Evolutionary conservation across 92 coral and sea anemone genomes (phyloP).

Genomic region (Paragorgia papillata): DNA sequence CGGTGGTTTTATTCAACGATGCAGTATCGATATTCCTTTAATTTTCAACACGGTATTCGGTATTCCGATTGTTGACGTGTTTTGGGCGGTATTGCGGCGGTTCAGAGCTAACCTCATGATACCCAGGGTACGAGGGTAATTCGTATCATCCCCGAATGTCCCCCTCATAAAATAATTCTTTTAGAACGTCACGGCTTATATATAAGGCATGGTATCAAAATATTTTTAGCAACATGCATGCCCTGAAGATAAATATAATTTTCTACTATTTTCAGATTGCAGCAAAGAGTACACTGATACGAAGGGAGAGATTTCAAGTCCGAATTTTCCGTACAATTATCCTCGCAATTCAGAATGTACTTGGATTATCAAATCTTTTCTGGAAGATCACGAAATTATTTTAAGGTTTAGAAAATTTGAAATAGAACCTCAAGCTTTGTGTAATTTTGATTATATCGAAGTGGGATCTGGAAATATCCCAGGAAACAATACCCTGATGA

Average conservation of each 20-base stretch:
- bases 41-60: no score
- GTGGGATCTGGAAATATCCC: constrained; percentile 25
- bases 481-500: constrained; percentile 42
- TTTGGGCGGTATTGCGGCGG: no score
- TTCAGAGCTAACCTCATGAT: no score
- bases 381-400: constrained; percentile 14
- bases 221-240: no score
- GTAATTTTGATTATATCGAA: constrained; percentile 36
- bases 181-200: no score
- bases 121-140: no score
- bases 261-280: constrained; percentile 14
- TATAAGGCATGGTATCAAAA: no score
- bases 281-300: constrained; percentile 21
- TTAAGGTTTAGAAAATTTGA: constrained; percentile 16
- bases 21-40: no score
- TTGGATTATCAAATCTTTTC: constrained; percentile 32
- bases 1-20: no score
- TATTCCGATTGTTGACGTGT: no score
- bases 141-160: no score
- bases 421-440: constrained; percentile 26
- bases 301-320: constrained; percentile 27
- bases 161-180: no score
- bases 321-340: constrained; percentile 34
- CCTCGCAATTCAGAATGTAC: constrained; percentile 29
- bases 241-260: neutral